Evolutionary conservation across 1,140 invertebrate genomes (phyloP), one percentile per base, ranked within the genome.

Genomic region (Drosophila persimilis): DNA sequence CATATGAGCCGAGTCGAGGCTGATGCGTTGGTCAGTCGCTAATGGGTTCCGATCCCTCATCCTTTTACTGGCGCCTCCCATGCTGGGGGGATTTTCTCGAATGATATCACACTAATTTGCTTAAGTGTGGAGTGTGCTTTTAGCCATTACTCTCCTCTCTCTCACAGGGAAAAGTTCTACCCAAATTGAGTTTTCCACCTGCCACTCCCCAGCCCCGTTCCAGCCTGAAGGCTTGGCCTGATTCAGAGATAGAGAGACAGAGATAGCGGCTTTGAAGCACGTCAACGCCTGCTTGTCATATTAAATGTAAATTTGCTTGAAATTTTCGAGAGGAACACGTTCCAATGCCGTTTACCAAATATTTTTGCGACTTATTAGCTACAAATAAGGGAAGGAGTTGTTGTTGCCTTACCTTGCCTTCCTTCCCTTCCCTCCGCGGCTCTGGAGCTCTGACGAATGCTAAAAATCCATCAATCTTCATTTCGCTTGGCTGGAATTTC

Each of bases 321-420:
- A 60, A 69, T 78, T 84, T 48, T 24, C 44, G 41, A 35, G 43
- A 41, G 52, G 22, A 65, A 72, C 71, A 85, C 60, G 67, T 76
- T 67, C 26, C 43, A 60, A 58, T 53, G 50, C 59, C 53, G 66
- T 70, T 76, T 75, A 45, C 54, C 41, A 59, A 62, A 71, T 63
- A 81, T 74, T 86, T 79, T 75, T 76, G 74, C 55, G 74, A 74
- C 71, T 79, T 86, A 86, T 86, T 88, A 83, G 76, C 71, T 79
- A 59, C 51, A 58, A 39, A 15, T 26, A 6, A 26, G 31, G 11
- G 31, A 51, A 39, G 50, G 53, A 51, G 52, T 39, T 22, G 62
- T 20, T 20, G 20, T 17, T 17, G 17, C 17, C 17, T 17, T 17
- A 17, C 24, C 24, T 26, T 26, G 4, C 24, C 24, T 5, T 5